phyloP scores from a whole-genome alignment of 2,113 vertebrate genomes.

The Cinclus cinclus region DNA sequence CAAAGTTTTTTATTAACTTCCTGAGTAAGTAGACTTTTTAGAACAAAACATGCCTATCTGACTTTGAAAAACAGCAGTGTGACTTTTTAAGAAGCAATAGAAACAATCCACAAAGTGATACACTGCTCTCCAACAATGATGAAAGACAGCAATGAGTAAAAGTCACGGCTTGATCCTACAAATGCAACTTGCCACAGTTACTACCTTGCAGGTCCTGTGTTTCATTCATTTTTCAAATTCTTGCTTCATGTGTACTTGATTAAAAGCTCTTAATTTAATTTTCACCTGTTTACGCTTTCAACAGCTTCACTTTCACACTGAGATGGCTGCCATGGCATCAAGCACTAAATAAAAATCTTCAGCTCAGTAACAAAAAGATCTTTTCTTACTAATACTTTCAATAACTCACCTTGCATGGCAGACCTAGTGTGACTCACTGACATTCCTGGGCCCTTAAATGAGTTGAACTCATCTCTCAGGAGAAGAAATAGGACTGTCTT shows the following conservation, averaged over 20 bases:
- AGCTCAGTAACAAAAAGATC: constrained; percentile 10
- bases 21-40: not conserved
- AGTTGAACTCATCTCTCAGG: constrained; percentile 50
- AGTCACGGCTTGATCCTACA: not conserved
- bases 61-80: not conserved
- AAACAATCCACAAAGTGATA: not conserved
- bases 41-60: not conserved
- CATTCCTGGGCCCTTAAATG: constrained; percentile 38
- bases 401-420: constrained; percentile 36
- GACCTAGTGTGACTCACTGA: constrained; percentile 20
- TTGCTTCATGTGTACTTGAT: not conserved
- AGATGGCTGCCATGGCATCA: not conserved
- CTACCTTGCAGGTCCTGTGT: not conserved
- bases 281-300: constrained; percentile 39
- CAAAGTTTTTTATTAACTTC: not conserved
- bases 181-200: not conserved
- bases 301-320: not conserved
- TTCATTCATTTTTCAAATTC: not conserved
- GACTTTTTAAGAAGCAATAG: not conserved
- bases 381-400: constrained; percentile 15
- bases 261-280: constrained; percentile 49
- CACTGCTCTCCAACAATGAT: not conserved
- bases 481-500: constrained; percentile 44
- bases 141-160: not conserved
- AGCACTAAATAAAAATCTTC: constrained; percentile 13